Conservation (phyloP, 2,113 vertebrate genomes). For the Percina caprodes region DNA sequence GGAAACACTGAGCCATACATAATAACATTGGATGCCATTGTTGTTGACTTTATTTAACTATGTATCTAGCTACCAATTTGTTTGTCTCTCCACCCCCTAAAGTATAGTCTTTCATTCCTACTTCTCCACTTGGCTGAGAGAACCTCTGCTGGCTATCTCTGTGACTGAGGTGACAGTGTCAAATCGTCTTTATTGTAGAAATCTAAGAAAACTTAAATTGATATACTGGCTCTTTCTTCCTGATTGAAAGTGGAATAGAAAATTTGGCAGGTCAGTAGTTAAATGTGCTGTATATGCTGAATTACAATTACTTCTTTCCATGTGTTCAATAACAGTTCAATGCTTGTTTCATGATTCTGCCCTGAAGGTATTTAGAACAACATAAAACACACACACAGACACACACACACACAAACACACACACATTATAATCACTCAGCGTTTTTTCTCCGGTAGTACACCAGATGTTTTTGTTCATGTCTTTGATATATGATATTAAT, state of each 20-base stretch:
- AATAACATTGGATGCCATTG: not conserved
- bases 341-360: constrained; percentile 45
- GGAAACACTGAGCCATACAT: not conserved
- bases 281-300: constrained; percentile 20
- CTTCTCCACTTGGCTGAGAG: not conserved
- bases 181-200: not conserved
- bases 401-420: not conserved
- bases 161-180: not conserved
- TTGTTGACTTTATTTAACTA: constrained; percentile 30
- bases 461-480: constrained; percentile 51
- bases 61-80: constrained; percentile 10
- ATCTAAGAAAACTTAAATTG: not conserved
- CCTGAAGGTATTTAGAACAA: constrained; percentile 43
- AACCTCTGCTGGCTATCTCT: not conserved
- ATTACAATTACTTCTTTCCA: constrained; percentile 9
- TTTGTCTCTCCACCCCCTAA: constrained; percentile 25
- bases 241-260: not conserved
- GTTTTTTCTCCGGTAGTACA: constrained; percentile 33
- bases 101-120: constrained; percentile 18
- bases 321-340: constrained; percentile 37
- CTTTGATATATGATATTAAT: constrained; percentile 44
- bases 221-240: not conserved
- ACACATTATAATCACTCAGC: not conserved
- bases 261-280: not conserved
- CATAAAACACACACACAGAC: constrained; percentile 10